Conservation (phyloP, 2,888 invertebrate species). For the Hymenopus coronatus region DNA sequence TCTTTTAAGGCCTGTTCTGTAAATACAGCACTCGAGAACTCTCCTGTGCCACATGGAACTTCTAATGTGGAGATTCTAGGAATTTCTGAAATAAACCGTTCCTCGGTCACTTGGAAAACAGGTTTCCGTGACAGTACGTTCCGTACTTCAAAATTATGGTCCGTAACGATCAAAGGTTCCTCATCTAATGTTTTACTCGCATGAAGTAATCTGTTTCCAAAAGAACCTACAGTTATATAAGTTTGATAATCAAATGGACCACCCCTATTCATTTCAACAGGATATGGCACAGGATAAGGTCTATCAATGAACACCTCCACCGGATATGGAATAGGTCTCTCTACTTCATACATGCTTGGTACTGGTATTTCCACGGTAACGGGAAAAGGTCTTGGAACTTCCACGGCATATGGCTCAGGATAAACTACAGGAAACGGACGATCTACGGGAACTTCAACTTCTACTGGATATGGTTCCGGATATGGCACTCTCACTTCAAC, state of each 20-base stretch:
- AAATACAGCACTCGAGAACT: neutral
- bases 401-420: slow-evolving; percentile 68
- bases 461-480: slow-evolving; percentile 44
- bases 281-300: slow-evolving; percentile 57
- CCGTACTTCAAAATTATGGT: too few species aligned
- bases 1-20: neutral
- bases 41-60: neutral
- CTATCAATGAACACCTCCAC: slow-evolving; percentile 50
- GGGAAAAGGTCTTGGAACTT: slow-evolving; percentile 66
- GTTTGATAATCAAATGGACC: slow-evolving; percentile 37
- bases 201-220: too few species aligned
- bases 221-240: too few species aligned
- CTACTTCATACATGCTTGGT: slow-evolving; percentile 50
- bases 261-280: slow-evolving; percentile 49
- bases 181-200: too few species aligned
- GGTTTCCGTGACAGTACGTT: too few species aligned
- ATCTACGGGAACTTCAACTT: slow-evolving; percentile 24
- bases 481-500: slow-evolving; percentile 46
- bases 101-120: neutral
- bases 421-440: slow-evolving; percentile 47
- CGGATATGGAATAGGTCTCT: slow-evolving; percentile 54
- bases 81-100: neutral
- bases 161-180: too few species aligned
- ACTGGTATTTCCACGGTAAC: slow-evolving; percentile 41
- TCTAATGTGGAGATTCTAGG: too few species aligned